phyloP scores from a whole-genome alignment of 92 coral and sea anemone species.

The Chrysogorgia sp. region DNA sequence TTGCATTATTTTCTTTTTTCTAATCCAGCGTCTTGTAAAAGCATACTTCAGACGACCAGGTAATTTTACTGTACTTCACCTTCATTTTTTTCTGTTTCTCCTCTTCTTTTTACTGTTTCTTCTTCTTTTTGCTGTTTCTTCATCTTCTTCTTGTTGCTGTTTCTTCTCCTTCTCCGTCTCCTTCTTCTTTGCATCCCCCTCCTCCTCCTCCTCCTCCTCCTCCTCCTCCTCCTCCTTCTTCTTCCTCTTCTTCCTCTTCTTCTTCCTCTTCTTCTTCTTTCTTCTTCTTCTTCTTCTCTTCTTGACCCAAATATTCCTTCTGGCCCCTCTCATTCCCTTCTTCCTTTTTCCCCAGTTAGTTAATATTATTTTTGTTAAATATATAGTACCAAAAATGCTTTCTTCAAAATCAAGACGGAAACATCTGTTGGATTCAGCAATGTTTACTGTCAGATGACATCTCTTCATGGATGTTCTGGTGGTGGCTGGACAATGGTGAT shows the following conservation, averaged over 20 bases:
- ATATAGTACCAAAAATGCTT: not conserved
- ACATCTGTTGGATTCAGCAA: not conserved
- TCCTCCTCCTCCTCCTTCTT: not conserved
- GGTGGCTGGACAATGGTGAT: conserved; percentile 30
- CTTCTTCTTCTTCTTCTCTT: not conserved
- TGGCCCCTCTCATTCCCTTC: not conserved
- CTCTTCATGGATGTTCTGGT: conserved; percentile 14
- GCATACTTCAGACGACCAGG: not conserved
- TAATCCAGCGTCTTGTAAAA: not conserved
- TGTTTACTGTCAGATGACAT: conserved; percentile 21
- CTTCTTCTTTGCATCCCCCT: no score
- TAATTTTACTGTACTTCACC: not conserved
- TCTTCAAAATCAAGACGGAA: not conserved
- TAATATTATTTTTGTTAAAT: not conserved
- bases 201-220: no score
- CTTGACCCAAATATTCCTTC: not conserved
- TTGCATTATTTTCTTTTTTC: not conserved
- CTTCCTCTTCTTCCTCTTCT: not conserved
- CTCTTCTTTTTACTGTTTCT: not conserved
- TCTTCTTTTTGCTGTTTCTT: not conserved
- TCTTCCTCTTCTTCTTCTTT: no score
- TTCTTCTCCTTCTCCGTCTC: not conserved
- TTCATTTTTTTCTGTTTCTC: not conserved
- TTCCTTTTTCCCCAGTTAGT: not conserved
- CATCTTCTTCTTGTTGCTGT: not conserved